These are phyloP conservation scores for Drosophila ercepeae DNA, from an alignment of 1,140 invertebrate species.

Conservation along the genomic window DNA sequence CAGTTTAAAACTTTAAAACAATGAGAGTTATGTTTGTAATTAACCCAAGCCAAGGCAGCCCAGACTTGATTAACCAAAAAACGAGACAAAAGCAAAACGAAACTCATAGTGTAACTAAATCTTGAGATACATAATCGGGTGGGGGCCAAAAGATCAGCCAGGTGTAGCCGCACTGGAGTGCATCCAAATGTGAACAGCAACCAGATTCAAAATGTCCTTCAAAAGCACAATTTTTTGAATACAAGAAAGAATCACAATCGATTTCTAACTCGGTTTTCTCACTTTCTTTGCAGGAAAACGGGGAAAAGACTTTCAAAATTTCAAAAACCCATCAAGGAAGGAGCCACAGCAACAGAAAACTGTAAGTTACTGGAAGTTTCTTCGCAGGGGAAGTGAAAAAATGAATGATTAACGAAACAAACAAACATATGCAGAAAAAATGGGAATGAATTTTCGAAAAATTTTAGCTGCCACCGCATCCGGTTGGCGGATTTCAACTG, in stretches of 20 bases:
- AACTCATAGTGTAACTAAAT: conserved; percentile 3
- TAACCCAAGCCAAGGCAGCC: conserved; percentile 21
- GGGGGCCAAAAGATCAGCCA: conserved; percentile 3
- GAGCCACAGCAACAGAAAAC: conserved; percentile 28
- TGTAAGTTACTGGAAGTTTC: conserved; percentile 9
- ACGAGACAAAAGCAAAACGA: not conserved
- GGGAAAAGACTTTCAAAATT: conserved; percentile 6
- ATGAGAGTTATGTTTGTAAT: conserved; percentile 26
- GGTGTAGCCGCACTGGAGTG: conserved; percentile 19
- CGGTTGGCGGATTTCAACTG: conserved; percentile 33
- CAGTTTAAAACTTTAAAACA: not conserved
- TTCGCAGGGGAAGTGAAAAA: conserved; percentile 2
- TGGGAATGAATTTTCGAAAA: conserved; percentile 43
- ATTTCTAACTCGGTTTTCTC: not conserved
- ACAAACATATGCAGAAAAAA: conserved; percentile 28
- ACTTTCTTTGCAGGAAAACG: conserved; percentile 15
- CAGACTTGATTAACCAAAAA: conserved; percentile 21
- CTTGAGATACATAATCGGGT: conserved; percentile 1
- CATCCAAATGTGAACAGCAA: conserved; percentile 26
- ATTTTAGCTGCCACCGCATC: conserved; percentile 44
- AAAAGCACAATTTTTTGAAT: not conserved
- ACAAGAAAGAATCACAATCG: not conserved
- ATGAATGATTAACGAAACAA: not conserved
- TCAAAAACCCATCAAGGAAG: conserved; percentile 22
- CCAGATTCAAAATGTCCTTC: conserved; percentile 1